These are phyloP conservation scores for Otis tarda DNA, from an alignment of 2,113 vertebrate genomes.

Conservation along the genomic window DNA sequence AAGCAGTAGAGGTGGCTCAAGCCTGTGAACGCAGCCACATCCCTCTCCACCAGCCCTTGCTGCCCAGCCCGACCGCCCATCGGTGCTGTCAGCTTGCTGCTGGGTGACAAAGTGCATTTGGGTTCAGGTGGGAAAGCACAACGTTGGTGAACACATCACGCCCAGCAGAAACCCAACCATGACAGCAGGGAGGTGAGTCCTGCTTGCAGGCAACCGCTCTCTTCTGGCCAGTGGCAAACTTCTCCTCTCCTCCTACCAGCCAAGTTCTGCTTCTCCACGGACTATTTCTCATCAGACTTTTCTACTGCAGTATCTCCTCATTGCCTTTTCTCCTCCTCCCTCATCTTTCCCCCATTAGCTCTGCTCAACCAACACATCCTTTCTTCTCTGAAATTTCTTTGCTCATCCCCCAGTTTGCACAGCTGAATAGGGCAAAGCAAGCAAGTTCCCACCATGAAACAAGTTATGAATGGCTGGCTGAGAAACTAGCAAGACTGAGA, in stretches of 20 bases:
- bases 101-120: background rate
- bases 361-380: background rate
- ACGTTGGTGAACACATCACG: accelerated
- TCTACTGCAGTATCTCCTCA: background rate
- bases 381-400: background rate
- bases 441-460: background rate
- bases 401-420: background rate
- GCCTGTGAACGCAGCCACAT: background rate
- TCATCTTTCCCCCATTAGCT: background rate
- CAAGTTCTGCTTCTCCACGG: background rate
- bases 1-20: background rate
- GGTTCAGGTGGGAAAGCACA: background rate
- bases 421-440: background rate
- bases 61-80: background rate
- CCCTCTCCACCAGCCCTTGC: background rate
- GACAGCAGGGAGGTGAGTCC: background rate
- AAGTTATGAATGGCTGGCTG: background rate
- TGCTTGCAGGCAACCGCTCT: background rate
- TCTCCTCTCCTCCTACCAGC: background rate
- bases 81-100: background rate
- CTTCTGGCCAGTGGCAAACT: background rate
- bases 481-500: background rate
- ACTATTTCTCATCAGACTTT: background rate
- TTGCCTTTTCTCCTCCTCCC: background rate
- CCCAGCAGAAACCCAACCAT: background rate